Evolutionary conservation across 2,797 vertebrate genomes (phyloP).

Genomic region (Crypturellus tataupa): DNA sequence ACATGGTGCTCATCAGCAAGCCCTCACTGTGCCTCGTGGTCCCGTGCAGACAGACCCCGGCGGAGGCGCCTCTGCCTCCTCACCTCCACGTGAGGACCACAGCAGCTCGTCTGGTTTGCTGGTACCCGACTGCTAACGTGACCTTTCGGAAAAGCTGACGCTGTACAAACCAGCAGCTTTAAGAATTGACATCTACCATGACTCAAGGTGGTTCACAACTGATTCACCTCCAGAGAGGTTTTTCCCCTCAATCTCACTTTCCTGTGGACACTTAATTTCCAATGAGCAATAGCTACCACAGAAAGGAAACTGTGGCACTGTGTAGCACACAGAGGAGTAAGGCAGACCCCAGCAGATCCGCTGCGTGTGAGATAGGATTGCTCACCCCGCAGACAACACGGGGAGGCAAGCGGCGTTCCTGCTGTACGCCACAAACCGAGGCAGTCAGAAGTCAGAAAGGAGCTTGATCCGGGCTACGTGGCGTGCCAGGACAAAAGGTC

Average conservation of each 20-base stretch:
- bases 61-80: not conserved
- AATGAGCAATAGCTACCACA: not conserved
- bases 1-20: not conserved
- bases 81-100: not conserved
- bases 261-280: not conserved
- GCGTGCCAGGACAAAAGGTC: not conserved
- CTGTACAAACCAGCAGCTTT: not conserved
- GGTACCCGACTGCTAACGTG: not conserved
- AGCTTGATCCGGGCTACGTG: not conserved
- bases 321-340: not conserved
- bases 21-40: not conserved
- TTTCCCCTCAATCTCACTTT: not conserved
- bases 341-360: rapidly evolving
- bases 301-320: not conserved
- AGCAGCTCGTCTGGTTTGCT: not conserved
- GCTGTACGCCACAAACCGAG: not conserved
- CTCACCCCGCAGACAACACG: rapidly evolving
- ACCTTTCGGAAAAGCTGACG: no score
- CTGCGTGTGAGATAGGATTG: rapidly evolving
- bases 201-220: not conserved
- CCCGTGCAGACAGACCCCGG: rapidly evolving
- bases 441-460: not conserved
- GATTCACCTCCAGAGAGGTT: not conserved
- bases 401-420: rapidly evolving
- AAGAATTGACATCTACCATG: not conserved